These are phyloP conservation scores for Anastrepha ludens DNA, from an alignment of 1,140 invertebrate genomes.

Conservation along the genomic window DNA sequence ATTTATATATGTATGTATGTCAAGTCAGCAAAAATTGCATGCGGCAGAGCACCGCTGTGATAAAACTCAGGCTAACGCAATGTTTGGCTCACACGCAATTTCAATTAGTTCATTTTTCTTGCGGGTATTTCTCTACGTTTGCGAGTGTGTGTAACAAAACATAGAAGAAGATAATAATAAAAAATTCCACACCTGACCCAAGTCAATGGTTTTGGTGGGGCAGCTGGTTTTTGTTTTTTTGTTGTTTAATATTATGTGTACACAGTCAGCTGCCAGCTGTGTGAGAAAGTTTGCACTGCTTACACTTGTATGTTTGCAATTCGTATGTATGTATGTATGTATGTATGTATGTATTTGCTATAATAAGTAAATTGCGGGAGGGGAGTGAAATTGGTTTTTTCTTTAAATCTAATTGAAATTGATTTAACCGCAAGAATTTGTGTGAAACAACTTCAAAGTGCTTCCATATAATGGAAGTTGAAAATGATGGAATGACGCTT, in stretches of 20 bases:
- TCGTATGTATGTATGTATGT: neutral
- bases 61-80: too few species aligned
- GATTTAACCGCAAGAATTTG: neutral
- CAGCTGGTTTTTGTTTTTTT: neutral
- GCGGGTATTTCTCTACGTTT: neutral
- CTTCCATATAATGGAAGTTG: neutral
- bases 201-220: neutral
- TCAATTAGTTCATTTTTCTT: too few species aligned
- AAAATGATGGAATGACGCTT: too few species aligned
- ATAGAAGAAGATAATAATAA: too few species aligned
- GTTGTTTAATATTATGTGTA: neutral
- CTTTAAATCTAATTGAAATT: constrained; percentile 4
- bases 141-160: neutral
- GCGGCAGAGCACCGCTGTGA: too few species aligned
- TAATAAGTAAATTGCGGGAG: neutral
- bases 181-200: neutral
- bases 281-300: neutral
- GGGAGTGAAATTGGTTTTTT: neutral
- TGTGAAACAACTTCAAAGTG: neutral
- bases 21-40: too few species aligned
- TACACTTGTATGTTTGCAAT: neutral
- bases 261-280: neutral
- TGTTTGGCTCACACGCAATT: too few species aligned
- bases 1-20: too few species aligned
- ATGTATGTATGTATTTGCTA: too few species aligned